These are phyloP conservation scores for Scophthalmus maximus DNA, from an alignment of 2,113 vertebrate genomes.

Conservation along the genomic window DNA sequence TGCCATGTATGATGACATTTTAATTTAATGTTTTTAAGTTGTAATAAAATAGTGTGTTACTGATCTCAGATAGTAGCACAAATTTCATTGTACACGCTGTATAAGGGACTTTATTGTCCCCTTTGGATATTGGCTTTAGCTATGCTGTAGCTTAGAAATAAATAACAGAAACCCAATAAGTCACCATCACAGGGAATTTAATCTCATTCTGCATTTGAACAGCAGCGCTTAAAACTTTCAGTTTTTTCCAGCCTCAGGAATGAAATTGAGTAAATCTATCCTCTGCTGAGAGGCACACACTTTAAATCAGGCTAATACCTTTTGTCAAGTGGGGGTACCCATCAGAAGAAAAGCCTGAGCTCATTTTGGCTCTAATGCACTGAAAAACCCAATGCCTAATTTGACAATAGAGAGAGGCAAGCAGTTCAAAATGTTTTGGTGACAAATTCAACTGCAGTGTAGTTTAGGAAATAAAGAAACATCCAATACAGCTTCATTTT, in stretches of 20 bases:
- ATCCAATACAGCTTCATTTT: background rate
- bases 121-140: conserved; percentile 24
- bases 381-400: conserved; percentile 18
- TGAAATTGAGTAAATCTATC: conserved; percentile 52
- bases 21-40: conserved; percentile 21
- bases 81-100: conserved; percentile 18
- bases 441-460: background rate
- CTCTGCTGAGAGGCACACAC: conserved; percentile 50
- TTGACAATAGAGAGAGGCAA: conserved; percentile 7
- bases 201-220: conserved; percentile 56
- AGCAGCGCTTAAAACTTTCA: conserved; percentile 30
- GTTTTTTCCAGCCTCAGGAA: conserved; percentile 28
- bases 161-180: conserved; percentile 53
- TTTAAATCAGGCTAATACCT: conserved; percentile 63
- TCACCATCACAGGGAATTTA: conserved; percentile 49
- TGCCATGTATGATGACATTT: background rate
- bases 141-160: conserved; percentile 22
- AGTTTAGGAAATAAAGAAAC: background rate
- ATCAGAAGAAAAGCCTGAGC: conserved; percentile 25
- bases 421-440: conserved; percentile 15
- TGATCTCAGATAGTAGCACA: conserved; percentile 26
- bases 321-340: conserved; percentile 53
- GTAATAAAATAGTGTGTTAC: conserved; percentile 5
- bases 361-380: conserved; percentile 25
- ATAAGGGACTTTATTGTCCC: conserved; percentile 24